Base-by-base conservation (phyloP, 1,140 invertebrate species). In the Pseudachorutes palmiensis region DNA sequence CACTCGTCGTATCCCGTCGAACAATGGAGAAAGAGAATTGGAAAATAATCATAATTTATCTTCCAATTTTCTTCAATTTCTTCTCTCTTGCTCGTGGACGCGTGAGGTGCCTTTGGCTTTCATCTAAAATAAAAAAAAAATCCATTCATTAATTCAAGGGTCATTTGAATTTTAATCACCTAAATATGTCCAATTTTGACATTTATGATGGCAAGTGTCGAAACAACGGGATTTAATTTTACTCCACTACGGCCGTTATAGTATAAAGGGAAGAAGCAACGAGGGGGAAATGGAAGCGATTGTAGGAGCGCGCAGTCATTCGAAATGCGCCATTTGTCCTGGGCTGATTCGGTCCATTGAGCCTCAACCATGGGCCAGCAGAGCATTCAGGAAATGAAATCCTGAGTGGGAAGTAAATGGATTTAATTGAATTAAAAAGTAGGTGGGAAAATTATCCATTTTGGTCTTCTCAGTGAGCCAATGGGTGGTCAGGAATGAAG, bases 391-490 rank as follows among this genome's bases (percentile, higher is more conserved):
- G 36, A 19, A 41, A 5, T 41, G 5, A n/a, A n/a, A n/a, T 45
- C 36, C 36, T 45, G 36, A 19, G 36, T 12, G 36, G 36, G 19
- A 45, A 45, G 19, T 26, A 14, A 9, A 5, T 9, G 51, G 24
- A 55, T 19, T 55, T 55, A 55, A 55, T 55, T 55, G 14, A 55
- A 55, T 55, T 55, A 55, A 55, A 55, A 55, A 3, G 9, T 22
- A 55, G 24, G 51, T 45, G 19, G 36, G 19, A 19, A 55, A 55
- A 9, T 41, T 41, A 9, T 9, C 36, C 36, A 5, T 19, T 41
- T 41, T 19, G 5, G 12, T 55, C 12, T 22, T 22, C 51, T 24
- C 24, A 55, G 24, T 41, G 24, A 19, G 36, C 36, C 36, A 45
- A 45, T 45, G 36, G 36, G 36, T 12, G 36, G 36, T 45, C 36